These are phyloP conservation scores for Pterois miles DNA, from an alignment of 2,797 vertebrate genomes.

Conservation along the genomic window DNA sequence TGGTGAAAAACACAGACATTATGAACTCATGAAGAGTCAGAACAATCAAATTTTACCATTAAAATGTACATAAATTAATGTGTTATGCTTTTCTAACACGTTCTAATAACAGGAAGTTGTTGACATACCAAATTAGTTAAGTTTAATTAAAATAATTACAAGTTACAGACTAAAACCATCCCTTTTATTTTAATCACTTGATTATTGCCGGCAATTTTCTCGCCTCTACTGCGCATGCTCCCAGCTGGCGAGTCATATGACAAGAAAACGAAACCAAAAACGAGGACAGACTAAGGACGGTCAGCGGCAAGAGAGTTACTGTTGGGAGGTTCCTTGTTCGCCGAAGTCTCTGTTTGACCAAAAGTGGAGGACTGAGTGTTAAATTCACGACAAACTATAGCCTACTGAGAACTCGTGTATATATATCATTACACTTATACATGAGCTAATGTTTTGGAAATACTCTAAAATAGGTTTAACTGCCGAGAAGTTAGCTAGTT, in stretches of 20 bases:
- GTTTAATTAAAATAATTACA: no score
- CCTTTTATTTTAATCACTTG: no score
- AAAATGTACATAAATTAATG: no score
- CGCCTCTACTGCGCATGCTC: constrained; percentile 22
- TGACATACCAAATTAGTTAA: no score
- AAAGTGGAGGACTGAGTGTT: background rate
- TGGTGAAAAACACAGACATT: no score
- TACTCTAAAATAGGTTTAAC: background rate
- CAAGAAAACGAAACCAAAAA: constrained; percentile 50
- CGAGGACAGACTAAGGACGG: background rate
- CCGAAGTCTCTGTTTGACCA: background rate
- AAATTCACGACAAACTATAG: background rate
- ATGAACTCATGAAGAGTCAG: no score
- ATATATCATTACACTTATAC: rapidly evolving
- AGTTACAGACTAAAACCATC: no score
- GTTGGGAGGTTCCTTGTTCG: background rate
- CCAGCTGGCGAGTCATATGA: constrained; percentile 34
- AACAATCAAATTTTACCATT: no score
- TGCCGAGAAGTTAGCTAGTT: background rate
- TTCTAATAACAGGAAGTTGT: no score
- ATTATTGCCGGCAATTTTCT: no score
- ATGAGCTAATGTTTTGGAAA: background rate
- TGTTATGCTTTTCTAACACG: no score
- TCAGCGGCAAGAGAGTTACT: rapidly evolving
- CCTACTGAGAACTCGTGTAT: rapidly evolving